Percentiles rank a stretch among this genome's conserved stretches.
These are phyloP conservation scores for Rhea pennata DNA, from an alignment of 2,113 vertebrate species.

Conservation along the genomic window DNA sequence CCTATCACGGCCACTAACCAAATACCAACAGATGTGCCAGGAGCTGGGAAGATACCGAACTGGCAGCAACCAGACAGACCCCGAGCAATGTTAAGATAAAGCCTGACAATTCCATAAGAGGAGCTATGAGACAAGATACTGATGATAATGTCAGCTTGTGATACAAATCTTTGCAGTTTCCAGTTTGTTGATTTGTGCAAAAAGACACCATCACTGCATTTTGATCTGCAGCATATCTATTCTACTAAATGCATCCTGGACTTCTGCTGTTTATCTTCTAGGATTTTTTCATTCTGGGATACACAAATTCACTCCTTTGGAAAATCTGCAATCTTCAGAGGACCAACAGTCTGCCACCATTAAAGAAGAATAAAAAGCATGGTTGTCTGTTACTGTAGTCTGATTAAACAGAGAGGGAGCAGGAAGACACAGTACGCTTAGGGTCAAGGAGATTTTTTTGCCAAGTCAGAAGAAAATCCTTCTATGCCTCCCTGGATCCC, in stretches of 20 bases:
- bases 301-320: neutral
- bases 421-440: neutral
- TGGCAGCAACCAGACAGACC: neutral
- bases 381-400: neutral
- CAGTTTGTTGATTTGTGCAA: neutral
- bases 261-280: accelerated
- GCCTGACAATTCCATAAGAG: neutral
- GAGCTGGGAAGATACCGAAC: neutral
- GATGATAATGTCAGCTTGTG: neutral
- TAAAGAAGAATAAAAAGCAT: neutral
- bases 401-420: neutral
- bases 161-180: neutral
- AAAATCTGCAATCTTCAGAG: neutral
- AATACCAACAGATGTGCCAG: neutral
- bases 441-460: neutral
- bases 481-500: neutral
- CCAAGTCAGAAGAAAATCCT: neutral
- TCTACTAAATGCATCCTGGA: accelerated
- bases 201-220: neutral
- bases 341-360: neutral
- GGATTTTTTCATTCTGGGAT: neutral
- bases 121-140: neutral
- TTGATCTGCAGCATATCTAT: neutral
- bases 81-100: neutral
- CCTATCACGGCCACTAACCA: accelerated